Percentiles rank a stretch among this genome's conserved stretches.
These are phyloP conservation scores for Cantharis rufa DNA, from an alignment of 2,888 invertebrate species.

Conservation along the genomic window DNA sequence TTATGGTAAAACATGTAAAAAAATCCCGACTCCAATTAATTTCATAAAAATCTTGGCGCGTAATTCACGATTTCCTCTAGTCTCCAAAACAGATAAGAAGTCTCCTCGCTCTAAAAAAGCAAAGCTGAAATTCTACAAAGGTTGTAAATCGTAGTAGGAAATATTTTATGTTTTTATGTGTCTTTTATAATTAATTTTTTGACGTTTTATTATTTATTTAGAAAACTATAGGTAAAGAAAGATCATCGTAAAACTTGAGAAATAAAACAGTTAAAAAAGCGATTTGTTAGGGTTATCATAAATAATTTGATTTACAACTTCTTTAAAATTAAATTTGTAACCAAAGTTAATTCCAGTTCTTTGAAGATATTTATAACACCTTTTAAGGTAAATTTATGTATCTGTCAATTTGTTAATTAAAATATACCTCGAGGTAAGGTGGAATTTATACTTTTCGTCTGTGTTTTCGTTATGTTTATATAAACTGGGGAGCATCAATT, in stretches of 20 bases:
- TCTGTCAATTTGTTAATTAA: constrained; percentile 5
- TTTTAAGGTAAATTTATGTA: neutral
- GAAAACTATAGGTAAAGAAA: neutral
- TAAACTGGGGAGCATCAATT: constrained; percentile 12
- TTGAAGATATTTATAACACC: neutral
- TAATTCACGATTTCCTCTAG: neutral
- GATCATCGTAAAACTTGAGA: neutral
- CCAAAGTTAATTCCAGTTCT: neutral
- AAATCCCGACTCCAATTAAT: neutral
- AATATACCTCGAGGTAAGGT: neutral
- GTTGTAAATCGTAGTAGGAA: neutral
- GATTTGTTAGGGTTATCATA: neutral
- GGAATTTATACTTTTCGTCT: neutral
- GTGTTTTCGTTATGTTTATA: neutral
- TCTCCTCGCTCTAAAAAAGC: neutral
- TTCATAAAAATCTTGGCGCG: neutral
- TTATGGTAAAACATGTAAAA: neutral
- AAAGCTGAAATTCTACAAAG: neutral
- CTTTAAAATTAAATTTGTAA: neutral
- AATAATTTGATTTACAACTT: neutral
- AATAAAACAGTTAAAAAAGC: neutral
- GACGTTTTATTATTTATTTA: neutral
- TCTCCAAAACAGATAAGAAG: neutral
- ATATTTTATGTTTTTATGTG: neutral
- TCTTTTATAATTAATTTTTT: neutral